These are phyloP conservation scores for Melanostoma scalare DNA, from an alignment of 2,888 invertebrate genomes.

Conservation along the genomic window DNA sequence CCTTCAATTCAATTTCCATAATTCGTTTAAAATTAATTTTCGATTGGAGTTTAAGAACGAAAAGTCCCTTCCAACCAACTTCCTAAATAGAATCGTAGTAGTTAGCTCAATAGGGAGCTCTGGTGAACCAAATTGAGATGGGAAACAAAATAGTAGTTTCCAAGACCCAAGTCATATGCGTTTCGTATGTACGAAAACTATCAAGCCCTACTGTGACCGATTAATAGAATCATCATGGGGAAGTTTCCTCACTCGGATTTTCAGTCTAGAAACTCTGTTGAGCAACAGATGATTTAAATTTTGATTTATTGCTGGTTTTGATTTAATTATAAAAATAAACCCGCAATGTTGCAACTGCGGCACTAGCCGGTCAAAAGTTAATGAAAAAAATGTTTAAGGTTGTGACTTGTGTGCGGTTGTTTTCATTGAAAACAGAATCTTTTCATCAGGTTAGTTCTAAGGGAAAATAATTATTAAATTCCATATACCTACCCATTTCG, in stretches of 20 bases:
- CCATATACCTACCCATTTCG: not conserved
- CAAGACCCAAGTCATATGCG: not conserved
- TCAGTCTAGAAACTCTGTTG: not conserved
- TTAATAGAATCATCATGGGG: slow-evolving; percentile 23
- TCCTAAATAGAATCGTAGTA: slow-evolving; percentile 8
- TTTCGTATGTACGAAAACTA: not conserved
- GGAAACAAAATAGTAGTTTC: not conserved
- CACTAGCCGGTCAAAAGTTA: not conserved
- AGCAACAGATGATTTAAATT: slow-evolving; percentile 39
- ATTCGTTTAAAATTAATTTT: slow-evolving; percentile 74
- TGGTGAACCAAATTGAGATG: too few species aligned
- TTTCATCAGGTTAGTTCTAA: too few species aligned
- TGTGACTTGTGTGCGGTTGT: not conserved
- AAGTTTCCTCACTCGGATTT: not conserved
- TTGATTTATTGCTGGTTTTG: slow-evolving; percentile 23
- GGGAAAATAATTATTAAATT: too few species aligned
- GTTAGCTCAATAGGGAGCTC: not conserved
- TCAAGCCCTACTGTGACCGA: slow-evolving; percentile 13
- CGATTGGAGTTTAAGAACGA: slow-evolving; percentile 54
- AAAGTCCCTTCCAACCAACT: not conserved
- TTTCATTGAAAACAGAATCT: slow-evolving; percentile 7
- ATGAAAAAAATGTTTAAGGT: slow-evolving; percentile 7
- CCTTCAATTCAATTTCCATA: slow-evolving; percentile 74
- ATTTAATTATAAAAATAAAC: slow-evolving; percentile 25
- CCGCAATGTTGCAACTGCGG: not conserved